Percentiles rank a stretch among this genome's conserved stretches.
These are phyloP conservation scores for Pao palembangensis DNA, from an alignment of 2,113 vertebrate species.

Conservation along the genomic window DNA sequence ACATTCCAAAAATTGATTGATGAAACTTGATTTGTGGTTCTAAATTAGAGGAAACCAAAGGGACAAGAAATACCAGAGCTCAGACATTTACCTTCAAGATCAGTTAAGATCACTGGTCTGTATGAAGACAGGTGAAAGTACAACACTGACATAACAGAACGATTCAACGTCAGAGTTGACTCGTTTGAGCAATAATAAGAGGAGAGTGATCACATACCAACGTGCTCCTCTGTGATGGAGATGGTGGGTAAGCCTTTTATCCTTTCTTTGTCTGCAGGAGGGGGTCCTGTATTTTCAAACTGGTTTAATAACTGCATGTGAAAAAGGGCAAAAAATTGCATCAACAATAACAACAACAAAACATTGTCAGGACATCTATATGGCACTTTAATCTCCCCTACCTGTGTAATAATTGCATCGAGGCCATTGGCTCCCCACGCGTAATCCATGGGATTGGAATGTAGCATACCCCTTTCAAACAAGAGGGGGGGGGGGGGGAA, in stretches of 20 bases:
- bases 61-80: too few relatives aligned
- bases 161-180: too few relatives aligned
- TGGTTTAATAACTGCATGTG: conserved; percentile 90
- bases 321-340: background rate
- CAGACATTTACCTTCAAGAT: too few relatives aligned
- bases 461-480: conserved; percentile 84
- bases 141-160: background rate
- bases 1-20: too few relatives aligned
- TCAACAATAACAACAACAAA: background rate
- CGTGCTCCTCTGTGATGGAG: conserved; percentile 89
- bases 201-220: conserved; percentile 76
- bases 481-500: background rate
- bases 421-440: conserved; percentile 95
- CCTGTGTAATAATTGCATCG: conserved; percentile 95
- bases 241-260: conserved; percentile 92
- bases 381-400: conserved; percentile 36
- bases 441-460: conserved; percentile 97
- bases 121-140: background rate
- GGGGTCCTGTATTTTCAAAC: conserved; percentile 97
- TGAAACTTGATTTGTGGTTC: too few relatives aligned
- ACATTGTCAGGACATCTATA: background rate
- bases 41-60: too few relatives aligned
- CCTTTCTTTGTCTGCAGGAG: conserved; percentile 92
- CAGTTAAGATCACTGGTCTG: too few relatives aligned
- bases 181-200: too few relatives aligned